phyloP scores from a whole-genome alignment of 2,888 invertebrate species.

The Drosophila cyrtoloma region DNA sequence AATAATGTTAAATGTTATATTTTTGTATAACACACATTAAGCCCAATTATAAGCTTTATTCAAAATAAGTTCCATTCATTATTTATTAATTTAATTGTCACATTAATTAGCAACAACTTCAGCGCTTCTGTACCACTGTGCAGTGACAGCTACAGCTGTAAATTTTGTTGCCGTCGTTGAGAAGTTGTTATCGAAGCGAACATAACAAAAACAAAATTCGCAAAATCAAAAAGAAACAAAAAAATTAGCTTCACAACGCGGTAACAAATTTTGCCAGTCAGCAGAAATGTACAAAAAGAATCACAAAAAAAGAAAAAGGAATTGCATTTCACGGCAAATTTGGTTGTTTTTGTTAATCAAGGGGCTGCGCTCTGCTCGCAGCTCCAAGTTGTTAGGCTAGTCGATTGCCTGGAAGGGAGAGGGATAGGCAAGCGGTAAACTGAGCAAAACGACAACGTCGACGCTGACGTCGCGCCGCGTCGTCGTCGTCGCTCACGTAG shows the following conservation, averaged over 20 bases:
- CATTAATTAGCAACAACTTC: not conserved
- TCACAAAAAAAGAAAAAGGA: constrained; percentile 65
- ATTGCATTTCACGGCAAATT: constrained; percentile 79
- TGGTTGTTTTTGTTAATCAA: constrained; percentile 65
- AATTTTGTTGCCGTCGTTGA: constrained; percentile 76
- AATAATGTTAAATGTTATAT: not conserved
- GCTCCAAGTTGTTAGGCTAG: constrained; percentile 35
- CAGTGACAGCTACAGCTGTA: constrained; percentile 74
- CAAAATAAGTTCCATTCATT: not conserved
- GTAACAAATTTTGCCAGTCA: constrained; percentile 76
- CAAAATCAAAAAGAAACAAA: constrained; percentile 15
- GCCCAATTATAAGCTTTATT: not conserved
- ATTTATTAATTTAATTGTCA: not conserved
- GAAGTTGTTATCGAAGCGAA: constrained; percentile 78
- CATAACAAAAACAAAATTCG: constrained; percentile 47
- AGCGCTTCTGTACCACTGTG: constrained; percentile 60
- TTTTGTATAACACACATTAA: not conserved
- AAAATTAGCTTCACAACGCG: constrained; percentile 59
- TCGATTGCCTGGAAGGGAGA: constrained; percentile 16
- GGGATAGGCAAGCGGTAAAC: constrained; percentile 11
- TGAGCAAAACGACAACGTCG: constrained; percentile 17
- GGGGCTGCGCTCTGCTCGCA: constrained; percentile 32
- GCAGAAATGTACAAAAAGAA: constrained; percentile 53
- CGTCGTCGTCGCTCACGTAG: constrained; percentile 67
- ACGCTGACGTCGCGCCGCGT: constrained; percentile 6